Percentiles rank a stretch among this genome's conserved stretches.
Conservation (phyloP, 2,113 vertebrate genomes). For the Spea bombifrons region DNA sequence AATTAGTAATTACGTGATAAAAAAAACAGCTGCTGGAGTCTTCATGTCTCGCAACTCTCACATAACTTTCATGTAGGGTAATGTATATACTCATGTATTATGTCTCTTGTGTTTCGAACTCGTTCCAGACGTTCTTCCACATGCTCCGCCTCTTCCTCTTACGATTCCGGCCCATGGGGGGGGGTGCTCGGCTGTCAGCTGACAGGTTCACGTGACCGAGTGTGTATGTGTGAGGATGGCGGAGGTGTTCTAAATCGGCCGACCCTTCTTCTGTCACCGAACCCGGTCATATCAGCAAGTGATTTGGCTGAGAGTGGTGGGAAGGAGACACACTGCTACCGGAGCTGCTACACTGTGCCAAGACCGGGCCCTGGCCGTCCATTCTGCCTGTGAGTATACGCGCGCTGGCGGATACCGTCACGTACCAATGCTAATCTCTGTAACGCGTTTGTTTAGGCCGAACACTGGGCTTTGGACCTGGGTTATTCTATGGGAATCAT, state of each 20-base stretch:
- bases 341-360: background rate
- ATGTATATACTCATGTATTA: background rate
- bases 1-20: no score
- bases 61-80: background rate
- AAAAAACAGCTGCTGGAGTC: no score
- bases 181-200: constrained; percentile 12
- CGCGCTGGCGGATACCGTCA: background rate
- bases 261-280: background rate
- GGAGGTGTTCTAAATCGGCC: constrained; percentile 16
- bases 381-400: background rate
- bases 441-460: no score
- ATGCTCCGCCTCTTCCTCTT: background rate
- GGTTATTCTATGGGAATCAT: no score
- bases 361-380: background rate
- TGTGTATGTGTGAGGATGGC: constrained; percentile 30
- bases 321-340: background rate
- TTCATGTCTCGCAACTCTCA: background rate
- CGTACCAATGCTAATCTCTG: no score
- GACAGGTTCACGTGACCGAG: constrained; percentile 32
- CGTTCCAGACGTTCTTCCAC: background rate
- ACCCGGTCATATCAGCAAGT: background rate
- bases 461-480: no score
- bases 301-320: background rate
- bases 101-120: background rate
- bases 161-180: no score